Conservation (phyloP, 2,797 vertebrate species). For the Sebastes elongatus region DNA sequence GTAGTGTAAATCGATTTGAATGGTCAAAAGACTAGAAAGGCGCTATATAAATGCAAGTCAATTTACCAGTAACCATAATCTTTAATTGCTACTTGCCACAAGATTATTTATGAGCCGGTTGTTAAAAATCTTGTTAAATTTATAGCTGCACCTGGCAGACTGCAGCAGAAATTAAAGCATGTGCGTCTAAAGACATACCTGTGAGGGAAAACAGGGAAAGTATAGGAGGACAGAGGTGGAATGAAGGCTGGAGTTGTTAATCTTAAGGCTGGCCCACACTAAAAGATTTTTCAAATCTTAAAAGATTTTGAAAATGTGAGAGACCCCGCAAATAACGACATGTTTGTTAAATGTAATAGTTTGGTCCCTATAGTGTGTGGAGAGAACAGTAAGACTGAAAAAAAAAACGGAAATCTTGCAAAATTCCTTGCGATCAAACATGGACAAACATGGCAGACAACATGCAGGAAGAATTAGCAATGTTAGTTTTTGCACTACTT, state of each 20-base stretch:
- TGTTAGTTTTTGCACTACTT: too few species aligned
- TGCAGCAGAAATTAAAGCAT: conserved; percentile 12
- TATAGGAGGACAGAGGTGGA: background rate
- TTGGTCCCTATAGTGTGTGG: too few species aligned
- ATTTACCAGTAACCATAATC: background rate
- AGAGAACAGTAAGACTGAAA: too few species aligned
- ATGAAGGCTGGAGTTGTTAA: background rate
- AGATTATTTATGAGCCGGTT: conserved; percentile 44
- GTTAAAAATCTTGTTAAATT: conserved; percentile 47
- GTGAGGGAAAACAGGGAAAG: background rate
- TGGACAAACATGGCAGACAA: too few species aligned
- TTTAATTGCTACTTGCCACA: conserved; percentile 7
- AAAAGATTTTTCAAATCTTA: background rate
- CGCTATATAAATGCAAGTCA: background rate
- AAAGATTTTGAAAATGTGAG: background rate
- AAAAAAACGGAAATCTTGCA: too few species aligned
- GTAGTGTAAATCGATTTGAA: background rate
- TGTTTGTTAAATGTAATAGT: too few species aligned
- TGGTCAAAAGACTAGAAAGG: background rate
- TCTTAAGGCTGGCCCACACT: background rate
- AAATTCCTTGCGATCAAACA: too few species aligned
- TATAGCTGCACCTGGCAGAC: conserved; percentile 53
- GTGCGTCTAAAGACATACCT: conserved; percentile 12
- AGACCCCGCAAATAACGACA: rapidly evolving
- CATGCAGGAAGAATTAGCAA: too few species aligned